Base-by-base conservation (phyloP, 2,113 vertebrate genomes). In the Dolichallabes microphthalmus region DNA sequence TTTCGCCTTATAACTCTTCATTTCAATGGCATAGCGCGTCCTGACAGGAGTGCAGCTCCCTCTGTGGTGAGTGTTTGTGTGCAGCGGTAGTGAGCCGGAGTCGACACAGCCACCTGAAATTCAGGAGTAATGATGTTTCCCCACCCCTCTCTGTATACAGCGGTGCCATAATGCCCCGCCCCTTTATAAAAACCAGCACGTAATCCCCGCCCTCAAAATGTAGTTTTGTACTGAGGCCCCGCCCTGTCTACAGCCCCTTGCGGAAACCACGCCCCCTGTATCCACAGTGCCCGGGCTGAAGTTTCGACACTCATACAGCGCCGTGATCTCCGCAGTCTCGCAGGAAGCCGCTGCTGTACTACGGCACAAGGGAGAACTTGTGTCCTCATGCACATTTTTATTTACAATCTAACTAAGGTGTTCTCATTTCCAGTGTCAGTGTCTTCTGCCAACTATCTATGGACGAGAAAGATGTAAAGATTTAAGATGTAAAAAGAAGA, bases 121-220 rank as follows among this genome's bases (percentile, higher is more conserved):
- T 92, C 93, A 91, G 94, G 93, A 94, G 92, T 88, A 90, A 92
- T 89, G 92, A 93, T 91, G 94, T 93, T 94, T 93, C 92, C 91
- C 92, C 94, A 93, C 94, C 94, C 91, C 93, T 94, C 91, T 92
- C 88, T 69, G 89, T 66, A 85, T 92, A 83, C 90, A 89, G 91
- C 88, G 90, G 90, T 0, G 90, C 91, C 90, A 90, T 92, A 90
- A 93, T 92, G 90, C 91, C 90, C 92, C 94, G 92, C 93, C 94
- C 90, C 80, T 6, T 39, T 4, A 5, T 1, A 19, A 53, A 53
- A 20, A 27, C 17, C 14, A 0, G 7, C 20, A 2, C 58, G 0
- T 12, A 50, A 63, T 19, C 35, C 52, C 20, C 58, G 20, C 35
- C 77, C 45, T 1, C 55, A 10, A 20, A 2, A 15, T 19, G 20